A percentile compares a stretch with the other conserved stretches of the same genome.
Conservation (phyloP, 2,888 invertebrate genomes). For the Metacarcinus magister region DNA sequence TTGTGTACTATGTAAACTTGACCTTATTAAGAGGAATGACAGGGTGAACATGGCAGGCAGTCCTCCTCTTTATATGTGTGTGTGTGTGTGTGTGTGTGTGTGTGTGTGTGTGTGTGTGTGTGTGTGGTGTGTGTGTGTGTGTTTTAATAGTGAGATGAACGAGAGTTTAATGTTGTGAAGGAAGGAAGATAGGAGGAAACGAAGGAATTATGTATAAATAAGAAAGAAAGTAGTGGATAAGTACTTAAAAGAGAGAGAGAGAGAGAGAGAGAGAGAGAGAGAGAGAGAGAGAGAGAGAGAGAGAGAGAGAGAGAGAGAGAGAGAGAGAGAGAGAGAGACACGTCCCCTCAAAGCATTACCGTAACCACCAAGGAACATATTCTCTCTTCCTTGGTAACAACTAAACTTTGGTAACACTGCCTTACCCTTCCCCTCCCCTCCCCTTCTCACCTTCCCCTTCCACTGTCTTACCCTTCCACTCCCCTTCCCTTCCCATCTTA, state of each 20-base stretch:
- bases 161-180: not conserved
- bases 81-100: not conserved
- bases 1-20: not conserved
- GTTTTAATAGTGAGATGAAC: not conserved
- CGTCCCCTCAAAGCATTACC: too few species aligned
- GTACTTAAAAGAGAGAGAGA: not conserved
- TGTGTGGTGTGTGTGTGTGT: not conserved
- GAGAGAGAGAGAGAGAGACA: too few species aligned
- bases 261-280: constrained; percentile 48
- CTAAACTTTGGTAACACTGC: too few species aligned
- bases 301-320: too few species aligned
- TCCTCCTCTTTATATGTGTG: not conserved
- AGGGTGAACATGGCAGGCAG: not conserved
- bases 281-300: constrained; percentile 17
- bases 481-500: too few species aligned
- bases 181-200: not conserved
- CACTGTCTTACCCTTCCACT: too few species aligned
- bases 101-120: constrained; percentile 5
- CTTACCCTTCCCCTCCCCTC: not conserved
- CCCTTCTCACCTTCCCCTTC: not conserved
- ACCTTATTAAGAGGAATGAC: not conserved
- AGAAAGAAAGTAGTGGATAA: not conserved
- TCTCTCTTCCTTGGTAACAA: too few species aligned
- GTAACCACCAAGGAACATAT: too few species aligned
- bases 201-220: not conserved